These are phyloP conservation scores for Pheosia tremula DNA, from an alignment of 2,888 invertebrate species.

Conservation along the genomic window DNA sequence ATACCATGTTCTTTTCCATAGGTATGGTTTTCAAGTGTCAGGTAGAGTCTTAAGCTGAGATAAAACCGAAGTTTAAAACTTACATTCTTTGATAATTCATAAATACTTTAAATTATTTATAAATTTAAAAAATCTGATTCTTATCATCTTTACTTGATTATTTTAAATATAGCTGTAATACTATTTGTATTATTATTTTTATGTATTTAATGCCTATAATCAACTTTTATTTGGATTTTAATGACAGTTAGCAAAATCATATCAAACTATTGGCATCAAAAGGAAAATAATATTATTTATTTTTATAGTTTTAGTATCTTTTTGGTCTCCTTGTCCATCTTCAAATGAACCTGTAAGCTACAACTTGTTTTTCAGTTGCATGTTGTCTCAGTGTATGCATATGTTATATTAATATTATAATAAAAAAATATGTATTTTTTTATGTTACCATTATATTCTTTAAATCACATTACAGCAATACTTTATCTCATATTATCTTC, in stretches of 20 bases:
- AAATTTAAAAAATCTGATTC: neutral
- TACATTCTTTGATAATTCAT: no score
- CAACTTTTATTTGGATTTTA: no score
- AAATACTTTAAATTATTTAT: neutral
- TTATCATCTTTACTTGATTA: neutral
- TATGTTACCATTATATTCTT: constrained; percentile 53
- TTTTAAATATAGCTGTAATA: no score
- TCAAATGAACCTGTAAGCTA: constrained; percentile 53
- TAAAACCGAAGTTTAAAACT: no score
- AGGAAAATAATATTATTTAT: constrained; percentile 10
- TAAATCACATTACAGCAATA: neutral
- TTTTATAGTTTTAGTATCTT: constrained; percentile 33
- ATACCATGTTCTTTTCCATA: no score
- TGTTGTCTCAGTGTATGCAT: constrained; percentile 38
- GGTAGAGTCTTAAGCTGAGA: no score
- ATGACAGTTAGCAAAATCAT: no score
- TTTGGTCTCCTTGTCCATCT: constrained; percentile 39
- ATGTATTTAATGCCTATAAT: no score
- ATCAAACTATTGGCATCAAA: constrained; percentile 15
- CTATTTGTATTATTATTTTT: no score
- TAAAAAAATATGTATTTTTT: constrained; percentile 25
- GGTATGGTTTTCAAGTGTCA: no score
- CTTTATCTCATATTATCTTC: no score
- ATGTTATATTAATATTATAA: no score
- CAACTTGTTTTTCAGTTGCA: constrained; percentile 39